Evolutionary conservation across 1,140 invertebrate genomes (phyloP).

Genomic region (Caenorhabditis briggsae): DNA sequence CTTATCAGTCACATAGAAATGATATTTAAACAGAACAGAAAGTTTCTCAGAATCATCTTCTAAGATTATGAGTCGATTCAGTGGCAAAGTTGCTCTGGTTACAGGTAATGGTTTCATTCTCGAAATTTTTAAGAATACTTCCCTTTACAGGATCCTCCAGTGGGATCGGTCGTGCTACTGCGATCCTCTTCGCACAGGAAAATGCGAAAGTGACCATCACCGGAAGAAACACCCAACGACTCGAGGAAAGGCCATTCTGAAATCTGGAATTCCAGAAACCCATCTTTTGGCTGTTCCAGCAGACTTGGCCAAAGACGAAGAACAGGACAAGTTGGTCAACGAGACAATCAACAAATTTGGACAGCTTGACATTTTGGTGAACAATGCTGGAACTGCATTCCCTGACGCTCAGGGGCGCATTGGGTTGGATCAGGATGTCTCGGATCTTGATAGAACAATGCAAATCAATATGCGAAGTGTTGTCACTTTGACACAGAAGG

Average conservation of each 20-base stretch:
- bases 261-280: constrained; percentile 72
- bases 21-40: too few relatives aligned
- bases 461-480: constrained; percentile 67
- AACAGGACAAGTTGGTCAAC: constrained; percentile 58
- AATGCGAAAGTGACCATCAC: background rate
- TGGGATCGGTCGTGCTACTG: too few relatives aligned
- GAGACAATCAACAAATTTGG: constrained; percentile 69
- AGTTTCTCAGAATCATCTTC: too few relatives aligned
- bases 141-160: too few relatives aligned
- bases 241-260: too few relatives aligned
- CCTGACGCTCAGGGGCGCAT: constrained; percentile 29
- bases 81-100: too few relatives aligned
- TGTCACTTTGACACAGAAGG: constrained; percentile 58
- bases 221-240: constrained; percentile 84
- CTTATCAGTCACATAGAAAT: too few relatives aligned
- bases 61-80: too few relatives aligned
- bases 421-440: constrained; percentile 42
- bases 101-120: too few relatives aligned
- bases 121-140: too few relatives aligned
- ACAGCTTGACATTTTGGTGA: constrained; percentile 66
- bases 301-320: constrained; percentile 64
- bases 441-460: constrained; percentile 64
- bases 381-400: background rate
- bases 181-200: too few relatives aligned
- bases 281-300: constrained; percentile 58